Evolutionary conservation across 2,113 vertebrate species (phyloP).

Genomic region (Dipodomys stephensi): DNA sequence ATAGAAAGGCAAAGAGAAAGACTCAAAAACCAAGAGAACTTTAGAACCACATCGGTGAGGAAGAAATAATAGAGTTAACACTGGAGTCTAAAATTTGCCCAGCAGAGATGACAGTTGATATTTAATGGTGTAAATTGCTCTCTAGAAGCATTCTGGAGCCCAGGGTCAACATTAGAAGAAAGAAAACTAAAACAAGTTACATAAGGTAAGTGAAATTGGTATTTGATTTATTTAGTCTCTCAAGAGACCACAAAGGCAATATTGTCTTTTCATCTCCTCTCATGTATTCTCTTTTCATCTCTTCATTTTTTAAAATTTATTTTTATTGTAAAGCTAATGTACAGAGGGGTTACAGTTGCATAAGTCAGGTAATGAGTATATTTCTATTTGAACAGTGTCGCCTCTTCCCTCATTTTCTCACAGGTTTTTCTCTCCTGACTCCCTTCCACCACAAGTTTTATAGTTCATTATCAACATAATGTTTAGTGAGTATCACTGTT

Average conservation of each 20-base stretch:
- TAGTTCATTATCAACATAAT: no score
- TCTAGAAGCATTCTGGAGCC: background rate
- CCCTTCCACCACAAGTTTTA: no score
- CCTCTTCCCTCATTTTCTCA: no score
- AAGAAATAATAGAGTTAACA: background rate
- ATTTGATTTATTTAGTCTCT: conserved; percentile 7
- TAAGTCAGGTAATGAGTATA: no score
- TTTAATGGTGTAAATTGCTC: background rate
- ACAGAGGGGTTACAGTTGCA: no score
- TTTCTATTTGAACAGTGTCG: no score
- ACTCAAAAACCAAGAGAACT: background rate
- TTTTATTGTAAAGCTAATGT: no score
- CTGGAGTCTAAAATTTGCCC: background rate
- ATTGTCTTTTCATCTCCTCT: background rate
- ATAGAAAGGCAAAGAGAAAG: background rate
- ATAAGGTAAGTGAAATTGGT: background rate
- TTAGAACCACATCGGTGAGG: background rate
- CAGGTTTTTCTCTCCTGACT: no score
- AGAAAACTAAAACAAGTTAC: background rate
- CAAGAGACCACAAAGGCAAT: background rate
- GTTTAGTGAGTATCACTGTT: no score
- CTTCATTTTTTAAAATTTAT: no score
- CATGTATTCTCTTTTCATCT: background rate
- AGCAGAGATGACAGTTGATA: background rate
- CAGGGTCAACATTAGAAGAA: background rate